Evolutionary conservation across 2,113 vertebrate species (phyloP).

Genomic region (Xyliphius kryptos): DNA sequence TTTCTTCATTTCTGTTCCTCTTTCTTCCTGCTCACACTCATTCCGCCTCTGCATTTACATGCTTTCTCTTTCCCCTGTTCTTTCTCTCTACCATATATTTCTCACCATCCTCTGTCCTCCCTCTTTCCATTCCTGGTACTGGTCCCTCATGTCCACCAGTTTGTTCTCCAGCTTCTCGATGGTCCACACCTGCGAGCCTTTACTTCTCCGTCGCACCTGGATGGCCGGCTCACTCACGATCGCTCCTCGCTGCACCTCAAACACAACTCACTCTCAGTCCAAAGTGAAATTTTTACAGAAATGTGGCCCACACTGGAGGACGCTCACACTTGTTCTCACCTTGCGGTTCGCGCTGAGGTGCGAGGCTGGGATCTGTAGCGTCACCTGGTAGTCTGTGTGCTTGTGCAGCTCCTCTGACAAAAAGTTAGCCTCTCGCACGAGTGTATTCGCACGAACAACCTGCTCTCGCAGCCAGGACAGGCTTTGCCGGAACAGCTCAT

Average conservation of each 20-base stretch:
- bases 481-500: constrained; percentile 92
- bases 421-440: constrained; percentile 95
- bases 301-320: too few species aligned
- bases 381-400: constrained; percentile 93
- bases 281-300: too few species aligned
- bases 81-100: too few species aligned
- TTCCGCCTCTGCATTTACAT: too few species aligned
- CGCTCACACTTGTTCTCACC: constrained; percentile 72
- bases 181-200: constrained; percentile 91
- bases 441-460: constrained; percentile 88
- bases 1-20: too few species aligned
- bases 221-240: constrained; percentile 97
- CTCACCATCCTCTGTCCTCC: constrained; percentile 62
- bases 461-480: constrained; percentile 90
- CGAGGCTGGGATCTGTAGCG: constrained; percentile 92
- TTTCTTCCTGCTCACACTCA: too few species aligned
- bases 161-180: constrained; percentile 97
- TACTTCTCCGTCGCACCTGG: constrained; percentile 86
- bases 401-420: constrained; percentile 92
- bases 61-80: too few species aligned
- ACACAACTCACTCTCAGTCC: too few species aligned
- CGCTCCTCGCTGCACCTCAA: constrained; percentile 73
- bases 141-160: constrained; percentile 93
- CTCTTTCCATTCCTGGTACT: constrained; percentile 95
- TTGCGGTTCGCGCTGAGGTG: constrained; percentile 97